Evolutionary conservation across 2,888 invertebrate genomes (phyloP).

Genomic region (Dynastes grantii): DNA sequence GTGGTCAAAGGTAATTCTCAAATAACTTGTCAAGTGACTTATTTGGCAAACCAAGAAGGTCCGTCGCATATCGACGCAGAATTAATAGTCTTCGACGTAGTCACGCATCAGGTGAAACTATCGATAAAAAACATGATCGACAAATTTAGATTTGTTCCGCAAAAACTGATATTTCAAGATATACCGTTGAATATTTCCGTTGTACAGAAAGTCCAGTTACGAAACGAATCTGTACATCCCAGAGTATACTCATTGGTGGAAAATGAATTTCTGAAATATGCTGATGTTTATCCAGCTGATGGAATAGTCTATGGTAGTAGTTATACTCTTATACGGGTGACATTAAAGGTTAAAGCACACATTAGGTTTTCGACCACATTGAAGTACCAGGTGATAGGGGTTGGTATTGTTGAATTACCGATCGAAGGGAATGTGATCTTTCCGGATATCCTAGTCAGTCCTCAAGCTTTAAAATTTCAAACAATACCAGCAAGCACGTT

Average conservation of each 20-base stretch:
- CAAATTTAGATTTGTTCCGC: not conserved
- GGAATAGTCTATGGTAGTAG: constrained; percentile 14
- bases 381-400: not conserved
- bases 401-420: constrained; percentile 8
- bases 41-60: not conserved
- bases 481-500: constrained; percentile 40
- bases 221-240: not conserved
- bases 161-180: constrained; percentile 1
- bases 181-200: constrained; percentile 20
- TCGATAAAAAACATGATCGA: not conserved
- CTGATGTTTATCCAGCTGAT: not conserved
- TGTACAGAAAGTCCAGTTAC: not conserved
- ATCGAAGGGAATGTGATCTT: constrained; percentile 42
- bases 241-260: not conserved
- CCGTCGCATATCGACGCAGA: not conserved
- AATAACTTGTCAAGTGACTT: constrained; percentile 12
- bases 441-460: constrained; percentile 41
- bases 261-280: not conserved
- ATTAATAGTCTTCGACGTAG: not conserved
- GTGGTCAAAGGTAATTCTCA: not conserved
- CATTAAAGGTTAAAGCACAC: not conserved
- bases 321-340: not conserved
- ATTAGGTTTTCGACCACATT: constrained; percentile 9
- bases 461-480: constrained; percentile 19
- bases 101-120: constrained; percentile 3